Conservation (phyloP, 2,113 vertebrate genomes). For the Neolamprologus falcicula region DNA sequence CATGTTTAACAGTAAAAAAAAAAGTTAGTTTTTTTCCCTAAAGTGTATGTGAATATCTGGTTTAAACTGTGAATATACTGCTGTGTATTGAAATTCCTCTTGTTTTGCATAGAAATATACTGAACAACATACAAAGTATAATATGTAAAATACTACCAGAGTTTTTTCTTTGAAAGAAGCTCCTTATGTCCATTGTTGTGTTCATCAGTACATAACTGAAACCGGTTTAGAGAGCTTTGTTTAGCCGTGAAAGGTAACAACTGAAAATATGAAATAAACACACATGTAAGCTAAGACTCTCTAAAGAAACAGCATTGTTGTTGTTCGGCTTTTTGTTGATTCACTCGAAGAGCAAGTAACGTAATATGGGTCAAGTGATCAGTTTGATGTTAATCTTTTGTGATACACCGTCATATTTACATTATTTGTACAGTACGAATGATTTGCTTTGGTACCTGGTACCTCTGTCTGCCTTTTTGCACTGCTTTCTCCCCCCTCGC, state of each 20-base stretch:
- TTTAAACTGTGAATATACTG: too few species aligned
- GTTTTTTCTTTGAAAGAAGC: too few species aligned
- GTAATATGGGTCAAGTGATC: not conserved
- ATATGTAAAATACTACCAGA: too few species aligned
- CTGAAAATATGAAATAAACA: not conserved
- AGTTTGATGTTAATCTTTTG: not conserved
- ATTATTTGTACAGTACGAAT: not conserved
- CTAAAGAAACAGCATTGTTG: not conserved
- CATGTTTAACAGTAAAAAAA: too few species aligned
- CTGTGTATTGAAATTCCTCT: too few species aligned
- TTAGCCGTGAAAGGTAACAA: fast-evolving
- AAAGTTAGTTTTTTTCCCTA: too few species aligned
- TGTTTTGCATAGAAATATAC: too few species aligned
- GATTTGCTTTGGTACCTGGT: not conserved
- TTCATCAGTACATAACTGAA: not conserved
- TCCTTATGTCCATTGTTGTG: fast-evolving
- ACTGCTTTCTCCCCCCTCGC: not conserved
- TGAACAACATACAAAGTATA: too few species aligned
- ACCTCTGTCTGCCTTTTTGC: not conserved
- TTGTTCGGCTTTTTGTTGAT: not conserved
- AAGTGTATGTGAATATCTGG: too few species aligned
- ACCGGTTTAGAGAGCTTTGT: not conserved
- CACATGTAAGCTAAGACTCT: not conserved
- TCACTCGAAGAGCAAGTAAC: not conserved
- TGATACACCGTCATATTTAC: not conserved